Conservation (phyloP, 2,797 vertebrate species). For the Enteromius trimaculatus region DNA sequence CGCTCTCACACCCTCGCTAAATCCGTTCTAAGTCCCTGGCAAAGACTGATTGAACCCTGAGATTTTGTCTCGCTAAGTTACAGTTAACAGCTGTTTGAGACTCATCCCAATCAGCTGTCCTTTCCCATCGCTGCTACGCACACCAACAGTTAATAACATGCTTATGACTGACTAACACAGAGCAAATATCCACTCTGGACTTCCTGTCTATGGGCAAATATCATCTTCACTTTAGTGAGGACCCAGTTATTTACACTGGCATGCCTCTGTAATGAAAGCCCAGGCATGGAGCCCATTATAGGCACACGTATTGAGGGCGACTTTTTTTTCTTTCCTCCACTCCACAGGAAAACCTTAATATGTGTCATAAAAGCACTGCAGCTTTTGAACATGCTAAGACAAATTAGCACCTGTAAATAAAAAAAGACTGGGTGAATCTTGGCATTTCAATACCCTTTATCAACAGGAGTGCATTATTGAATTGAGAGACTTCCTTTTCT, state of each 20-base stretch:
- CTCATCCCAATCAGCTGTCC: not conserved
- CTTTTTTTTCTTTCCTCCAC: not conserved
- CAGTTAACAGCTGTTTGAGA: constrained; percentile 21
- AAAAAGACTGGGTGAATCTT: not conserved
- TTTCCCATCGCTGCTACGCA: not conserved
- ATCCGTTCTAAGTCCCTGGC: not conserved
- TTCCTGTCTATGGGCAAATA: constrained; percentile 75
- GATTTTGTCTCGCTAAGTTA: constrained; percentile 37
- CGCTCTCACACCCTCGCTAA: constrained; percentile 21
- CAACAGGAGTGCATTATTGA: not conserved
- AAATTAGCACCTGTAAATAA: constrained; percentile 18
- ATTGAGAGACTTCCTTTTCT: not conserved
- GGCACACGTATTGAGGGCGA: constrained; percentile 10
- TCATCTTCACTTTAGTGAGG: constrained; percentile 70
- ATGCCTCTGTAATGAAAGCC: constrained; percentile 71
- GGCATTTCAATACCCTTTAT: not conserved
- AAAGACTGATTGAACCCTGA: constrained; percentile 35
- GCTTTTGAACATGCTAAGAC: not conserved
- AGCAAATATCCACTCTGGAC: constrained; percentile 70
- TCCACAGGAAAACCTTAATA: constrained; percentile 23
- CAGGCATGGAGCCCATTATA: constrained; percentile 43
- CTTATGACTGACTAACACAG: constrained; percentile 40
- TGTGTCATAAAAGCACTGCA: constrained; percentile 2
- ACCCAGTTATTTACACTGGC: constrained; percentile 78
- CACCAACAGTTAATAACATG: constrained; percentile 34